phyloP scores from a whole-genome alignment of 1,140 invertebrate genomes.

The Lamellibrachia luymesi region DNA sequence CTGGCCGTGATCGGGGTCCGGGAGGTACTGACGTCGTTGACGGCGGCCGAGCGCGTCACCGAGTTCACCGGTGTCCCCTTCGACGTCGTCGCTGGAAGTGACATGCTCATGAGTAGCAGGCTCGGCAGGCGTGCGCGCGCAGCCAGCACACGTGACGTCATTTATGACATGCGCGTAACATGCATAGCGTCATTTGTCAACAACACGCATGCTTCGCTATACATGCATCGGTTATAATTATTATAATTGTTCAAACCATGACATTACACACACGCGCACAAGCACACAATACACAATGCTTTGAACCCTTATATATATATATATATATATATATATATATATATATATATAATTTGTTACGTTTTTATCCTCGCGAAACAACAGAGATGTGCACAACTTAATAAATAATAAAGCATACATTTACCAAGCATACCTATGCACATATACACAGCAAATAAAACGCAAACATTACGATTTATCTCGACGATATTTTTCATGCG shows the following conservation, averaged over 20 bases:
- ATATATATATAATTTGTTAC: neutral
- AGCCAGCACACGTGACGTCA: no score
- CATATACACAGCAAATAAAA: neutral
- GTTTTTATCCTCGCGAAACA: neutral
- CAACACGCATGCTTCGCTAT: neutral
- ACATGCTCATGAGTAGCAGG: neutral
- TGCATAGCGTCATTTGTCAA: neutral
- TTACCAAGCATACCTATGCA: neutral
- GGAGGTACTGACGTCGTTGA: neutral
- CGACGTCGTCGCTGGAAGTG: neutral
- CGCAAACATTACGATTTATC: neutral
- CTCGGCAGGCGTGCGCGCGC: neutral
- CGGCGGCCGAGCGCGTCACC: conserved; percentile 3
- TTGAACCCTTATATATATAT: no score
- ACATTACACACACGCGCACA: no score
- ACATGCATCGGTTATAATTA: neutral
- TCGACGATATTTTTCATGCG: neutral
- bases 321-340: neutral
- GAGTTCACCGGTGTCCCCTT: neutral
- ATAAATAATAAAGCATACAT: neutral
- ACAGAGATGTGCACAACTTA: neutral
- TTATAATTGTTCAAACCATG: no score
- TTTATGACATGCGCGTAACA: neutral
- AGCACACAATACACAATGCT: no score
- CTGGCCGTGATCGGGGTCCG: neutral